Conservation (phyloP, 2,113 vertebrate genomes). For the Lipophrys pholis region DNA sequence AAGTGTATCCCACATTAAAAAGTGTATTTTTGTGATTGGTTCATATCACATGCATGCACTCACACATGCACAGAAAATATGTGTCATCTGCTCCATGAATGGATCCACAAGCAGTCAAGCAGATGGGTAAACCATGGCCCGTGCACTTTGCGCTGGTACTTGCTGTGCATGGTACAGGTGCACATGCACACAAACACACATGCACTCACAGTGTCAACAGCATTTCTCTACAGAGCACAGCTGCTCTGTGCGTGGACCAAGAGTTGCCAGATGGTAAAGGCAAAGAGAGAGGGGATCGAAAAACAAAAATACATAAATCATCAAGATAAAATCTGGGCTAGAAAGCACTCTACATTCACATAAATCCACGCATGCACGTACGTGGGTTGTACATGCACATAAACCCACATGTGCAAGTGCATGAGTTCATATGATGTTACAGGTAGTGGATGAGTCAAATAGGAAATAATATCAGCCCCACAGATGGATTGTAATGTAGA, state of each 20-base stretch:
- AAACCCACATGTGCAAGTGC: background rate
- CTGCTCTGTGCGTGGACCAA: slow-evolving; percentile 52
- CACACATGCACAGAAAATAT: background rate
- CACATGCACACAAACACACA: background rate
- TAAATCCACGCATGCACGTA: background rate
- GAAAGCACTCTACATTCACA: slow-evolving; percentile 1
- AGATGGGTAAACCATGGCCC: slow-evolving; percentile 61
- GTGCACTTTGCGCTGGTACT: slow-evolving; percentile 22
- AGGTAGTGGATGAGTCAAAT: background rate
- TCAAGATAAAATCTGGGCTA: slow-evolving; percentile 21
- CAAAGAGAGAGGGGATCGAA: slow-evolving; percentile 9
- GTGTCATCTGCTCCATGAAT: slow-evolving; percentile 43
- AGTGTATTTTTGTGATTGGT: no score
- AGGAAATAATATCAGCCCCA: background rate
- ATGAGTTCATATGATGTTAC: slow-evolving; percentile 22
- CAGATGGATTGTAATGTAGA: no score
- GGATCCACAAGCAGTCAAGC: slow-evolving; percentile 58
- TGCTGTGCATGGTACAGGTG: slow-evolving; percentile 1
- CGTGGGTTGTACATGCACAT: background rate
- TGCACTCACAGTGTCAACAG: slow-evolving; percentile 28
- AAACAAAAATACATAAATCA: slow-evolving; percentile 18
- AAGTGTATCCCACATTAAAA: no score
- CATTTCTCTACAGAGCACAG: slow-evolving; percentile 45
- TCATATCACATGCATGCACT: background rate
- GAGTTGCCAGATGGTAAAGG: slow-evolving; percentile 42